These are phyloP conservation scores for Amiota minor DNA, from an alignment of 2,888 invertebrate species.

Conservation along the genomic window DNA sequence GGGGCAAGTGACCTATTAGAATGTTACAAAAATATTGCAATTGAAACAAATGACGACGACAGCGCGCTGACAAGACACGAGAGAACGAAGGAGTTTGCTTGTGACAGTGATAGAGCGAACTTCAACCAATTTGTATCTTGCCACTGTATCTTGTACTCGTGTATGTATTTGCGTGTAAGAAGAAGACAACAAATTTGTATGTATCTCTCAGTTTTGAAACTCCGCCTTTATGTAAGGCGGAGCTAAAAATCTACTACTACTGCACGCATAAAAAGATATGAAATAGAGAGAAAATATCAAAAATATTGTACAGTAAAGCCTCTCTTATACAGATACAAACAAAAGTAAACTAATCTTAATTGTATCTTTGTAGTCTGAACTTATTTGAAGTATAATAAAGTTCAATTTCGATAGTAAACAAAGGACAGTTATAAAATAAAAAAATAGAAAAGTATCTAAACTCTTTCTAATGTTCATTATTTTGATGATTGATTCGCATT, in stretches of 20 bases:
- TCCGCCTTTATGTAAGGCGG: slow-evolving; percentile 35
- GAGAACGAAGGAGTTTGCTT: slow-evolving; percentile 48
- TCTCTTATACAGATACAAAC: slow-evolving; percentile 14
- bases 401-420: too few relatives aligned
- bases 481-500: too few relatives aligned
- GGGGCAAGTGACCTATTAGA: slow-evolving; percentile 62
- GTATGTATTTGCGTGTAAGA: too few relatives aligned
- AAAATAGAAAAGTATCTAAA: too few relatives aligned
- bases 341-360: slow-evolving; percentile 1
- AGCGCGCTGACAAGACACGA: slow-evolving; percentile 44
- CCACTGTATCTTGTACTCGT: too few relatives aligned
- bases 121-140: too few relatives aligned
- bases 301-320: slow-evolving; percentile 17
- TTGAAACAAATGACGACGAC: slow-evolving; percentile 59
- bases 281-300: neutral
- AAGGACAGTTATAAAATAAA: too few relatives aligned
- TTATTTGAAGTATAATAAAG: too few relatives aligned
- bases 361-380: too few relatives aligned
- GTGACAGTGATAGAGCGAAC: slow-evolving; percentile 44
- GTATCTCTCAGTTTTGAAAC: slow-evolving; percentile 9
- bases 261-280: neutral
- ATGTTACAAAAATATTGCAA: slow-evolving; percentile 68
- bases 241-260: slow-evolving; percentile 2
- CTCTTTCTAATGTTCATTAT: too few relatives aligned
- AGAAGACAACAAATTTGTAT: too few relatives aligned